Evolutionary conservation across 1,140 invertebrate species (phyloP).

Genomic region (Drosophila eugracilis): DNA sequence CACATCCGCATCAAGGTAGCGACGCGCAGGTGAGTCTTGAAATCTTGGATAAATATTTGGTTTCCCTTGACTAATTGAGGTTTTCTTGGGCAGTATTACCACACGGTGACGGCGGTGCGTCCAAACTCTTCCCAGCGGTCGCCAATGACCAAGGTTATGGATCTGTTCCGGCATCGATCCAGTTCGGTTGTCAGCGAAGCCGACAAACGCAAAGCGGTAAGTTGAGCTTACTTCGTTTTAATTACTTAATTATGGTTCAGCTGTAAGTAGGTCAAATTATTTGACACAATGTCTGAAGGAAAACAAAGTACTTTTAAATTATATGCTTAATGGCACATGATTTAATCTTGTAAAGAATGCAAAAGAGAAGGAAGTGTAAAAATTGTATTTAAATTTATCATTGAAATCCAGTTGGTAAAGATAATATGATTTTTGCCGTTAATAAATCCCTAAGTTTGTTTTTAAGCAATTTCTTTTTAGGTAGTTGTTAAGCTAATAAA

Average conservation of each 20-base stretch:
- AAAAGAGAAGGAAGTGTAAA: no score
- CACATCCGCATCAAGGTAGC: slow-evolving; percentile 87
- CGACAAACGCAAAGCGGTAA: slow-evolving; percentile 91
- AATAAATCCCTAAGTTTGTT: no score
- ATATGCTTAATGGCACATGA: no score
- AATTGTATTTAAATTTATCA: no score
- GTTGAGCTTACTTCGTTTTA: slow-evolving; percentile 69
- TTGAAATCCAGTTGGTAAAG: no score
- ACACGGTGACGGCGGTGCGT: slow-evolving; percentile 88
- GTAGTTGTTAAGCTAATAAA: no score
- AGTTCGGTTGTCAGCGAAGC: slow-evolving; percentile 89
- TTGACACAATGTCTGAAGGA: no score
- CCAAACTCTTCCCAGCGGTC: slow-evolving; percentile 86
- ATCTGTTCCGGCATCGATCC: slow-evolving; percentile 93
- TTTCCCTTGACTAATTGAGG: neutral
- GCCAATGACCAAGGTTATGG: slow-evolving; percentile 94
- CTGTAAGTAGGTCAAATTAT: no score
- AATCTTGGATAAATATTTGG: neutral
- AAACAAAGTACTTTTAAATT: no score
- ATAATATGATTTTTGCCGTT: no score
- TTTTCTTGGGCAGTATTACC: slow-evolving; percentile 87
- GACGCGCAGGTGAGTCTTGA: slow-evolving; percentile 85
- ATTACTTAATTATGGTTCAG: neutral
- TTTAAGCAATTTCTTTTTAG: no score
- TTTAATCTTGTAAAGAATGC: no score